Conservation (phyloP, 2,113 vertebrate species). For the Grammomys dolichurus region DNA sequence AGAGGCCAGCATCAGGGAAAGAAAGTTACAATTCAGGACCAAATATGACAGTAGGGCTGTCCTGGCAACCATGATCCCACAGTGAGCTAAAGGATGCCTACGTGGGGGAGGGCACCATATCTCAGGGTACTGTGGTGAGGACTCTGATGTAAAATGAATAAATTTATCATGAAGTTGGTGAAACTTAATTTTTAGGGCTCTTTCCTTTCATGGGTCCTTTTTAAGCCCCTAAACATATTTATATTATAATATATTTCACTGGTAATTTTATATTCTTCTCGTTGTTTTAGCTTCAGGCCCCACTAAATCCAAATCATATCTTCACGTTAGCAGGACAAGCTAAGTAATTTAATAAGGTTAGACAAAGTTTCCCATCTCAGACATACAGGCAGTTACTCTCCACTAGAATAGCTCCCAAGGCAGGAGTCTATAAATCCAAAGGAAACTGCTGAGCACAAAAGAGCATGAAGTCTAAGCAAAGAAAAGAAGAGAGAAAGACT, state of each 20-base stretch:
- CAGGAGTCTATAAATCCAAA: slow-evolving; percentile 34
- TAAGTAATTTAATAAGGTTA: slow-evolving; percentile 46
- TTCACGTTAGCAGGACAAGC: slow-evolving; percentile 41
- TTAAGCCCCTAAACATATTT: neutral
- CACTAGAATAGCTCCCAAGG: slow-evolving; percentile 6
- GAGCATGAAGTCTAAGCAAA: neutral
- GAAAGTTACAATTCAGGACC: neutral
- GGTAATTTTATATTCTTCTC: slow-evolving; percentile 14
- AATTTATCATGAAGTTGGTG: slow-evolving; percentile 35
- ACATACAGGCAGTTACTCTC: slow-evolving; percentile 28
- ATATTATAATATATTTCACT: slow-evolving; percentile 24
- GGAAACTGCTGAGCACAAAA: slow-evolving; percentile 13
- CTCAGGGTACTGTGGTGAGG: neutral
- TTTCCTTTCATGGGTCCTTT: neutral
- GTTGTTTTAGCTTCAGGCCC: slow-evolving; percentile 2
- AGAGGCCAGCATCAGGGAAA: neutral
- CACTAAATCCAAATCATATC: slow-evolving; percentile 28
- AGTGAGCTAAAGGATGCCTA: neutral
- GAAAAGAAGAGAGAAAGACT: neutral
- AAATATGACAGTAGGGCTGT: neutral
- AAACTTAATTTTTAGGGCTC: neutral
- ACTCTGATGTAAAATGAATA: neutral
- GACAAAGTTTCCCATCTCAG: slow-evolving; percentile 18
- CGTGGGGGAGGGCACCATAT: neutral
- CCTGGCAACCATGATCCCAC: neutral